A percentile compares a stretch with the other conserved stretches of the same genome.
Conservation (phyloP, 2,888 invertebrate species). For the Philereme vetulata region DNA sequence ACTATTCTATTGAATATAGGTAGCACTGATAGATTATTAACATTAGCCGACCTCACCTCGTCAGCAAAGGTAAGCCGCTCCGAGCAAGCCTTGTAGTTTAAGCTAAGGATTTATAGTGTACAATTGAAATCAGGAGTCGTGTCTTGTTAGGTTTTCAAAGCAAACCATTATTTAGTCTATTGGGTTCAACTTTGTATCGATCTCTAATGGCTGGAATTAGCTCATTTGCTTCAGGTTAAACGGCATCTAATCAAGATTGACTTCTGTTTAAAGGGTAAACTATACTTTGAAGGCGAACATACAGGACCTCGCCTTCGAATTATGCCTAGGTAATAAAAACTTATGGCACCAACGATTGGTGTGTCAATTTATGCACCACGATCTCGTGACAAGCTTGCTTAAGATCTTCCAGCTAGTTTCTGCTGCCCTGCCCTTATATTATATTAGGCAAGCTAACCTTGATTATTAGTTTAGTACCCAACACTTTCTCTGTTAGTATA, state of each 20-base stretch:
- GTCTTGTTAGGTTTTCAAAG: constrained; percentile 52
- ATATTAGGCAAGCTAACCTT: too few species aligned
- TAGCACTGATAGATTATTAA: constrained; percentile 36
- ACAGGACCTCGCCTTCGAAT: constrained; percentile 5
- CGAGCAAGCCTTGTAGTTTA: constrained; percentile 47
- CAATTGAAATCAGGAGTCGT: constrained; percentile 53
- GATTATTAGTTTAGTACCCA: too few species aligned
- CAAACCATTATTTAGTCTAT: constrained; percentile 47
- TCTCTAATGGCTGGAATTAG: constrained; percentile 36
- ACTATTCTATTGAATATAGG: constrained; percentile 12
- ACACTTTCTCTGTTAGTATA: too few species aligned
- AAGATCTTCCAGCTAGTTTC: too few species aligned
- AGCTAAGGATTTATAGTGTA: constrained; percentile 52
- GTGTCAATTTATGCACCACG: too few species aligned
- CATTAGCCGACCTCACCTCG: constrained; percentile 56
- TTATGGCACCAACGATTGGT: constrained; percentile 6
- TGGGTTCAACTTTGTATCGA: constrained; percentile 43
- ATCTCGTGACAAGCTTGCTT: too few species aligned
- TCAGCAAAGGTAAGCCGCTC: constrained; percentile 57
- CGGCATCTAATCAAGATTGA: constrained; percentile 25
- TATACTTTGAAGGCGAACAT: constrained; percentile 6
- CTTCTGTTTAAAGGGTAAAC: constrained; percentile 22
- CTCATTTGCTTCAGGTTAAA: constrained; percentile 32
- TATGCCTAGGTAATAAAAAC: constrained; percentile 6
- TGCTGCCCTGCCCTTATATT: too few species aligned